These are phyloP conservation scores for Dasysyrphus albostriatus DNA, from an alignment of 2,888 invertebrate species.

Conservation along the genomic window DNA sequence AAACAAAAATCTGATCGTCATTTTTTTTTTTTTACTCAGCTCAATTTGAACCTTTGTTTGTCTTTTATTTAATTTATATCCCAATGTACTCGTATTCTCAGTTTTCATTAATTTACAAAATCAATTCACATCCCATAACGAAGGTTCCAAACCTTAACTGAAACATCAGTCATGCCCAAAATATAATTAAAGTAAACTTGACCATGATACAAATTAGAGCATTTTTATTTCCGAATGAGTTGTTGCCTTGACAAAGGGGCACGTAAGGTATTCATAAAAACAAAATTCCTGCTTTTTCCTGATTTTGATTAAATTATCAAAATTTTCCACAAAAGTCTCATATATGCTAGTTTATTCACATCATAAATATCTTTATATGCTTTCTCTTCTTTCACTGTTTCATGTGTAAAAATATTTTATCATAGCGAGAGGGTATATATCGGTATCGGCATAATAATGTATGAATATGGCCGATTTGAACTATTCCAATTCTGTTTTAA, in stretches of 20 bases:
- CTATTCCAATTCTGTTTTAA: too few relatives aligned
- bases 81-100: background rate
- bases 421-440: too few relatives aligned
- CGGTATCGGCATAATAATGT: too few relatives aligned
- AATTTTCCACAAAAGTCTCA: too few relatives aligned
- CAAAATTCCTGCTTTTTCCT: background rate
- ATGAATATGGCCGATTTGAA: too few relatives aligned
- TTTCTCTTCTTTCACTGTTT: too few relatives aligned
- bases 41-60: background rate
- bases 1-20: background rate
- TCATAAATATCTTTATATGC: too few relatives aligned
- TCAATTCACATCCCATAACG: constrained; percentile 67
- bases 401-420: too few relatives aligned
- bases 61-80: background rate
- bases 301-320: too few relatives aligned
- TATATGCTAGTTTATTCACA: too few relatives aligned
- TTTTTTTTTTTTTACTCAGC: background rate
- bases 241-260: background rate
- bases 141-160: constrained; percentile 25
- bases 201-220: constrained; percentile 63
- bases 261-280: background rate
- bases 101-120: constrained; percentile 59
- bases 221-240: background rate
- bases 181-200: constrained; percentile 59
- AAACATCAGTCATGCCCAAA: constrained; percentile 3